Evolutionary conservation across 2,113 vertebrate genomes (phyloP), one percentile per base, ranked within the genome.

Genomic region (Ochotona princeps): DNA sequence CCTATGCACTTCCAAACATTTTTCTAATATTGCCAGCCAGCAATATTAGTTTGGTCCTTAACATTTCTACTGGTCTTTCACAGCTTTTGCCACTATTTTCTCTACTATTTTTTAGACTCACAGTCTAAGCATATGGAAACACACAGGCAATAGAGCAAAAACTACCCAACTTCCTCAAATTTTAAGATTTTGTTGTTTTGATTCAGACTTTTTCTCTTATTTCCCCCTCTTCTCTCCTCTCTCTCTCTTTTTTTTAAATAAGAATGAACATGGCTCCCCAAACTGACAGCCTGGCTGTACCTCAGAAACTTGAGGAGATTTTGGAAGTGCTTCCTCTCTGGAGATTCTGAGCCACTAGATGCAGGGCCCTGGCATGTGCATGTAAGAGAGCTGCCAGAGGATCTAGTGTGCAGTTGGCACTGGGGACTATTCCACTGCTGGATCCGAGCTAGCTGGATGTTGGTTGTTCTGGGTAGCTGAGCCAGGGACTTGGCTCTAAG

Each of bases 111-210:
- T 91, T 38, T 38, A 87, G 83, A 83, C 65, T 85, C 35, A 25
- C 14, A 76, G 10, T 69, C 66, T 89, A 92, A 83, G 47, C 60
- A 90, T 20, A 35, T 1, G 76, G 73, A 84, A 89, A 88, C 35
- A 75, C 21, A 79, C 0, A n/a, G 11, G 38, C 38, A 87, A 76
- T 47, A 69, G 14, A 92, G 44, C 26, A 91, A 87, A 30, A 78
- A 14, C 32, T n/a, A 74, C 0, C 9, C n/a, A 70, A 60, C 32
- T 88, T 90, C 9, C 38, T 79, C 17, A 51, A 32, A 89, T 70
- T 88, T 82, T 79, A 93, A 92, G 20, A 72, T 70, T 83, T 76
- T 47, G 70, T 35, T 95, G 72, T 74, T 76, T 38, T 30, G 17
- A 8, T 81, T 83, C n/a, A 87, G 17, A 57, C 30, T 28, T 8